Evolutionary conservation across 2,113 vertebrate species (phyloP).

Genomic region (Alexandromys fortis): DNA sequence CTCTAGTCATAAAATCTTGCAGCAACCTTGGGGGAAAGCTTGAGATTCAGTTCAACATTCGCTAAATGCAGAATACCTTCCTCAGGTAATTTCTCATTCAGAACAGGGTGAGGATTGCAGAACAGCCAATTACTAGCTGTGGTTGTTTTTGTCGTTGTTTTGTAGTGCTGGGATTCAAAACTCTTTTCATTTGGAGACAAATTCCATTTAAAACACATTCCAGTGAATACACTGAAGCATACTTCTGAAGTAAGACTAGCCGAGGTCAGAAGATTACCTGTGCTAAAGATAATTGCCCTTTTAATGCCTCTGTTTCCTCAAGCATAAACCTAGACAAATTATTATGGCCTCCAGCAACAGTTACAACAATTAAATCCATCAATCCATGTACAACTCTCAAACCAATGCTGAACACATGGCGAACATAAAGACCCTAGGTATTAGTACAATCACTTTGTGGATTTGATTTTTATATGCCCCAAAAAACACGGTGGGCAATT

Average conservation of each 20-base stretch:
- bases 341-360: not conserved
- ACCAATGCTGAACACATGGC: not conserved
- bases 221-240: not conserved
- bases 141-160: not conserved
- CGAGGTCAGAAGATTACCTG: not conserved
- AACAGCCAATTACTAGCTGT: not conserved
- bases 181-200: constrained; percentile 7
- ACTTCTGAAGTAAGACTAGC: not conserved
- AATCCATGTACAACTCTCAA: not conserved
- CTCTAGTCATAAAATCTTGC: not conserved
- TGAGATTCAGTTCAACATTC: not conserved
- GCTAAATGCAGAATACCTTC: not conserved
- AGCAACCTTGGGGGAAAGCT: not conserved
- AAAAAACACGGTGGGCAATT: not conserved
- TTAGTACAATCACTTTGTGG: not conserved
- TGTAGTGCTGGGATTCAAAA: not conserved
- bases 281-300: not conserved
- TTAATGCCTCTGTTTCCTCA: not conserved
- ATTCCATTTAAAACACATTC: not conserved
- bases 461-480: not conserved
- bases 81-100: not conserved
- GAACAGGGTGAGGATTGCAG: not conserved
- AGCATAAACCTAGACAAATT: not conserved
- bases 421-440: not conserved
- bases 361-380: not conserved